phyloP scores from a whole-genome alignment of 1,140 invertebrate species.

The Pseudomyrmex concolor region DNA sequence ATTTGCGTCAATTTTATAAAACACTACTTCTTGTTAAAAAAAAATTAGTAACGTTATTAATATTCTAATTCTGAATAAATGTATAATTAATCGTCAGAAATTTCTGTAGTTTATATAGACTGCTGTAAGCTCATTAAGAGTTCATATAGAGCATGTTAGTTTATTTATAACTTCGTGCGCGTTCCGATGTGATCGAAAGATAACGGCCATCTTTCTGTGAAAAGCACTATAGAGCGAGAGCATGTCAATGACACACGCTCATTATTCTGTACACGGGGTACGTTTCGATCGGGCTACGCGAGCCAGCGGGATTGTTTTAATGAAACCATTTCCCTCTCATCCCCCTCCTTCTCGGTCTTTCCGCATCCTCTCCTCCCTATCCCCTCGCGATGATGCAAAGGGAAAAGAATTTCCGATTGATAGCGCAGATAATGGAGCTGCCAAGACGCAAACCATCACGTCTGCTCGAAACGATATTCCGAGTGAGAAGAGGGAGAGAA shows the following conservation, averaged over 20 bases:
- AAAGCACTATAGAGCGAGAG: conserved; percentile 41
- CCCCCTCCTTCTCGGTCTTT: conserved; percentile 60
- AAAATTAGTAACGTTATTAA: neutral
- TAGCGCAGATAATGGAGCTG: conserved; percentile 73
- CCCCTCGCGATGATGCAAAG: conserved; percentile 59
- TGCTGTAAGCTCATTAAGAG: neutral
- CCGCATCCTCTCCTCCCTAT: conserved; percentile 6
- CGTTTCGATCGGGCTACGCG: conserved; percentile 73
- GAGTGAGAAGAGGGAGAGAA: neutral
- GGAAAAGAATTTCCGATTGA: conserved; percentile 71
- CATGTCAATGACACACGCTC: conserved; percentile 70
- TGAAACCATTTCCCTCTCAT: conserved; percentile 76
- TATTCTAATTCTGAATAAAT: conserved; percentile 23
- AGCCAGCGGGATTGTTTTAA: conserved; percentile 77
- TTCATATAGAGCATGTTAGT: neutral
- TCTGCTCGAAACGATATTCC: conserved; percentile 60
- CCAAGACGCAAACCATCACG: conserved; percentile 70
- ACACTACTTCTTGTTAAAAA: no score
- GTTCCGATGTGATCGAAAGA: neutral
- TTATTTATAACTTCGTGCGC: no score
- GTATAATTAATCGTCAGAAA: neutral
- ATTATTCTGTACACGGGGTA: conserved; percentile 75
- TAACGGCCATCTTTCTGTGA: conserved; percentile 1
- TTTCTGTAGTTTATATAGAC: neutral
- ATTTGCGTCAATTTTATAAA: no score